A percentile compares a stretch with the other conserved stretches of the same genome.
These are phyloP conservation scores for Drosophila paracracens DNA, from an alignment of 2,888 invertebrate species.

Conservation along the genomic window DNA sequence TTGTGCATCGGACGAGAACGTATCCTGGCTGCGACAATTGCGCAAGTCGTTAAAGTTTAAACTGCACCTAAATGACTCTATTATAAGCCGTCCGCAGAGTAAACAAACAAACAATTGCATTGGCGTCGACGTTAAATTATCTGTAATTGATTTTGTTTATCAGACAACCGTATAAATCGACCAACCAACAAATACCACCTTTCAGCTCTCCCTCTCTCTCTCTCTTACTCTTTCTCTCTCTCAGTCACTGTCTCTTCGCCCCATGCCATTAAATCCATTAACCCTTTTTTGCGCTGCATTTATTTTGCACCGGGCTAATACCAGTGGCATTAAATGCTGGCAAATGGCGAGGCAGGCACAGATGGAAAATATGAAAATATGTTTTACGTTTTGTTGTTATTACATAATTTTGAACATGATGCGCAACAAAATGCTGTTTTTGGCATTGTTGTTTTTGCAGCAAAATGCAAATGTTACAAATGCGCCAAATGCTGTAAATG, in stretches of 20 bases:
- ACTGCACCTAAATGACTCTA: slow-evolving; percentile 77
- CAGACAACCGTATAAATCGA: slow-evolving; percentile 11
- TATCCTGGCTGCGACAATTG: slow-evolving; percentile 42
- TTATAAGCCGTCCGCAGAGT: slow-evolving; percentile 57
- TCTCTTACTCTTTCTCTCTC: not conserved
- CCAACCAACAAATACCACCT: too few species aligned
- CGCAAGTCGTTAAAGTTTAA: slow-evolving; percentile 68
- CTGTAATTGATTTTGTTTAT: slow-evolving; percentile 79
- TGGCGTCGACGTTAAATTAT: slow-evolving; percentile 64
- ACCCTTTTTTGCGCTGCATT: slow-evolving; percentile 41
- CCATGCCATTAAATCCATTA: slow-evolving; percentile 22
- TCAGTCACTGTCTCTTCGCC: not conserved
- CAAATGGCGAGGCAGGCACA: slow-evolving; percentile 1
- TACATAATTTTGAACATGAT: slow-evolving; percentile 49
- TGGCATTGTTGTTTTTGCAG: slow-evolving; percentile 29
- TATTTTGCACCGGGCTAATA: slow-evolving; percentile 29
- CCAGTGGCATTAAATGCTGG: slow-evolving; percentile 36
- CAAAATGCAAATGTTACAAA: slow-evolving; percentile 30
- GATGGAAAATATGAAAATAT: slow-evolving; percentile 27
- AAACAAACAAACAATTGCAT: slow-evolving; percentile 62
- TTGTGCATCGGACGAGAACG: slow-evolving; percentile 17
- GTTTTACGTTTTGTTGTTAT: slow-evolving; percentile 49
- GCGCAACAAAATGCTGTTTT: slow-evolving; percentile 39
- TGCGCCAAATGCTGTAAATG: slow-evolving; percentile 28
- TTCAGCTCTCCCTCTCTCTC: not conserved